phyloP scores from a whole-genome alignment of 2,888 invertebrate genomes.

The Ashinkailepas kermadecensis region DNA sequence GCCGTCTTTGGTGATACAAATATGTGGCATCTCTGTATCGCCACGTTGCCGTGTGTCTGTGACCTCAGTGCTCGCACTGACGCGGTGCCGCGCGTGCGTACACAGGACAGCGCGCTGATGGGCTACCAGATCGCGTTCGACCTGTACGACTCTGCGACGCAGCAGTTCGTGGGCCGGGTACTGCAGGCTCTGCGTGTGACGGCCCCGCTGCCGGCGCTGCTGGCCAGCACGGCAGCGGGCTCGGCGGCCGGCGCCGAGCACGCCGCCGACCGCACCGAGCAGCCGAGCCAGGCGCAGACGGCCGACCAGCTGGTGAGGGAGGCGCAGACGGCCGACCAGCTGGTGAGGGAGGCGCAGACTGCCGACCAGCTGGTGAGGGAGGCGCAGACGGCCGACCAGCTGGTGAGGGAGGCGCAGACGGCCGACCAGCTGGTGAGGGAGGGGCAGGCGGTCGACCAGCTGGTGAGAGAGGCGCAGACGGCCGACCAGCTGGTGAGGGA shows the following conservation, averaged over 20 bases:
- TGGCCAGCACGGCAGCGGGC: conserved; percentile 29
- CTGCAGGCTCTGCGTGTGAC: conserved; percentile 71
- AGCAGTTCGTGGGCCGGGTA: conserved; percentile 86
- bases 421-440: too few species aligned
- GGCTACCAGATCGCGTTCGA: conserved; percentile 99
- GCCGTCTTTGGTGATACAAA: neutral
- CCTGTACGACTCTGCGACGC: conserved; percentile 97
- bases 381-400: too few species aligned
- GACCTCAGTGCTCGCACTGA: too few species aligned
- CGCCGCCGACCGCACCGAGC: neutral
- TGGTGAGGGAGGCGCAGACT: neutral
- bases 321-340: neutral
- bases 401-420: too few species aligned
- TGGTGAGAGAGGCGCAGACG: too few species aligned
- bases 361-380: too few species aligned
- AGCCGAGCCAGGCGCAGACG: neutral
- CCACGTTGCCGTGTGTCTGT: too few species aligned
- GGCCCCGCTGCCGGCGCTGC: conserved; percentile 60
- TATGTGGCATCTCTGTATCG: too few species aligned
- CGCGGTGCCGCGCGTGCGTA: conserved; percentile 24
- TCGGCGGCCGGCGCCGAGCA: neutral
- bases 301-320: conserved; percentile 8
- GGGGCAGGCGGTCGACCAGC: too few species aligned
- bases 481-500: too few species aligned
- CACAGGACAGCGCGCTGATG: conserved; percentile 72